Percentiles rank a stretch among this genome's conserved stretches.
Conservation (phyloP, 2,113 vertebrate species). For the Scophthalmus maximus region DNA sequence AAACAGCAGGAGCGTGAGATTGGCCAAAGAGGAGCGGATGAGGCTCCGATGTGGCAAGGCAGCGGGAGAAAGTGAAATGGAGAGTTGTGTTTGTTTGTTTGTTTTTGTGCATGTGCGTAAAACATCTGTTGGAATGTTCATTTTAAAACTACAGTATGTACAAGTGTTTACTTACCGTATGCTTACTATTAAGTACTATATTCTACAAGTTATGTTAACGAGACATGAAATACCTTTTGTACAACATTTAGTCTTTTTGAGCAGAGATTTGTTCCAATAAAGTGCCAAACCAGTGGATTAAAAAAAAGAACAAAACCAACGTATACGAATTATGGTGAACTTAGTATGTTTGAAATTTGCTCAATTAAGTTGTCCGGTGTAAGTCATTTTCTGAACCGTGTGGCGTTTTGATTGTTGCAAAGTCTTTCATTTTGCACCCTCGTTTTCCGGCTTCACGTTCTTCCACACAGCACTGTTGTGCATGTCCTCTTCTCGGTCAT, state of each 20-base stretch:
- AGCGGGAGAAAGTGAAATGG: slow-evolving; percentile 37
- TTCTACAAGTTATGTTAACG: slow-evolving; percentile 88
- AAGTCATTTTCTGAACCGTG: slow-evolving; percentile 77
- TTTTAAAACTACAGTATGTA: slow-evolving; percentile 88
- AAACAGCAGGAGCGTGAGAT: slow-evolving; percentile 48
- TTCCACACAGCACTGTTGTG: slow-evolving; percentile 79
- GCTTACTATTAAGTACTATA: slow-evolving; percentile 88
- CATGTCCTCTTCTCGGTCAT: slow-evolving; percentile 77
- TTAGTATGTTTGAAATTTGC: slow-evolving; percentile 85
- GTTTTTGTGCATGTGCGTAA: slow-evolving; percentile 93
- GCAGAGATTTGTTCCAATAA: slow-evolving; percentile 93
- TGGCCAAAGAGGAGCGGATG: slow-evolving; percentile 67
- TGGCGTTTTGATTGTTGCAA: slow-evolving; percentile 78
- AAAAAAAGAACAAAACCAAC: slow-evolving; percentile 79
- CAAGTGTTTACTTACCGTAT: slow-evolving; percentile 93
- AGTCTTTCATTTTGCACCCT: slow-evolving; percentile 75
- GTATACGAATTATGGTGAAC: slow-evolving; percentile 81
- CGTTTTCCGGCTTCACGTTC: slow-evolving; percentile 70
- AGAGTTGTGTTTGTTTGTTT: slow-evolving; percentile 81
- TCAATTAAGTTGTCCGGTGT: slow-evolving; percentile 83
- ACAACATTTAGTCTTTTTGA: slow-evolving; percentile 89
- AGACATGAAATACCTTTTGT: slow-evolving; percentile 88
- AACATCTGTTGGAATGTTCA: slow-evolving; percentile 96
- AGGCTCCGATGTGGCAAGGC: slow-evolving; percentile 45
- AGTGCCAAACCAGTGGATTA: slow-evolving; percentile 93